These are phyloP conservation scores for Nematostella vectensis DNA, from an alignment of 92 coral and sea anemone species.

Conservation along the genomic window DNA sequence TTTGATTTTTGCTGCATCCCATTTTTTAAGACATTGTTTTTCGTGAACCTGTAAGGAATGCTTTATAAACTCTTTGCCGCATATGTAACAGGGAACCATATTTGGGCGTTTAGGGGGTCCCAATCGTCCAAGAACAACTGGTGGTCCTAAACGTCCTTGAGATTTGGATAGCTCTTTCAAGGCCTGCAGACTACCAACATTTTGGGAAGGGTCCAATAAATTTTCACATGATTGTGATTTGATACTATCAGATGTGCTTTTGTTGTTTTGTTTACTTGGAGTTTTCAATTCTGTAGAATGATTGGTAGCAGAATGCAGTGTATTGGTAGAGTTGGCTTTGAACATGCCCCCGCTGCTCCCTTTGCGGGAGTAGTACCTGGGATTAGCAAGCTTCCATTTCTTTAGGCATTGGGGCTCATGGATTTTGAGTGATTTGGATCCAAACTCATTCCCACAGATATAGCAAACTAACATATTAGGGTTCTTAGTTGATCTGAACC, in stretches of 20 bases:
- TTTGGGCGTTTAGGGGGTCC: conserved; percentile 34
- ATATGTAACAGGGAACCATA: conserved; percentile 84
- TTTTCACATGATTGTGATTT: conserved; percentile 54
- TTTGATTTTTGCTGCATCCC: conserved; percentile 59
- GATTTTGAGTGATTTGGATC: conserved; percentile 78
- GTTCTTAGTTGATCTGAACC: conserved; percentile 54
- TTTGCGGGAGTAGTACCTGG: conserved; percentile 51
- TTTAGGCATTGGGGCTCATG: conserved; percentile 95
- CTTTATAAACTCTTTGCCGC: conserved; percentile 79
- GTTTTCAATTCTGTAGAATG: background rate
- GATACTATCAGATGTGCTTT: conserved; percentile 2
- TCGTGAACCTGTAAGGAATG: conserved; percentile 89
- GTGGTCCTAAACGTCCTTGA: conserved; percentile 15
- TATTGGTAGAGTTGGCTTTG: conserved; percentile 47
- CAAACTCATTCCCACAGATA: conserved; percentile 92
- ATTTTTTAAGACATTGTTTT: conserved; percentile 85
- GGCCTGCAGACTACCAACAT: conserved; percentile 17
- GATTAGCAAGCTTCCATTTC: conserved; percentile 87
- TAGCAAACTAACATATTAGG: conserved; percentile 82
- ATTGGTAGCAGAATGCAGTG: conserved; percentile 1
- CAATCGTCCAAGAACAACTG: no score
- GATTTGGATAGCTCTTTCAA: conserved; percentile 32
- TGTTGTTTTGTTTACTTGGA: background rate
- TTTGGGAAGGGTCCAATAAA: conserved; percentile 18
- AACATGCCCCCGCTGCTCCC: conserved; percentile 31